phyloP scores from a whole-genome alignment of 2,113 vertebrate species.

The Eonycteris spelaea region DNA sequence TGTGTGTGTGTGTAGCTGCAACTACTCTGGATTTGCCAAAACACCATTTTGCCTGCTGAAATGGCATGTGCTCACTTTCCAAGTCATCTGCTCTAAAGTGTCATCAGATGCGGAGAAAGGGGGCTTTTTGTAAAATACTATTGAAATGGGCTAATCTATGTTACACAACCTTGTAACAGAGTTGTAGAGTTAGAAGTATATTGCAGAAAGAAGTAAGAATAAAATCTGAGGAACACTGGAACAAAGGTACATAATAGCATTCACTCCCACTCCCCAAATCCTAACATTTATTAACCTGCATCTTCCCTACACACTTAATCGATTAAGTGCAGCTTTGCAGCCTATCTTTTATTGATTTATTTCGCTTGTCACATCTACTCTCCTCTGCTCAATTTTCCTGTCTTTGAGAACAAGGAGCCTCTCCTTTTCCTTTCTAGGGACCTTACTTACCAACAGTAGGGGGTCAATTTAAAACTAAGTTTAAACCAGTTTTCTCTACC shows the following conservation, averaged over 20 bases:
- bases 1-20: not conserved
- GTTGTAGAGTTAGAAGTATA: not conserved
- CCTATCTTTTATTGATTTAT: not conserved
- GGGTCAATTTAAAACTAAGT: not conserved
- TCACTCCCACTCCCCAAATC: not conserved
- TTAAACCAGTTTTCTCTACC: not conserved
- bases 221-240: not conserved
- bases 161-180: not conserved
- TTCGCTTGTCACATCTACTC: not conserved
- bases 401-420: not conserved
- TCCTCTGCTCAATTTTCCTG: not conserved
- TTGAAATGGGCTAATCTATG: not conserved
- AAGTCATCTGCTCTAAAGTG: not conserved
- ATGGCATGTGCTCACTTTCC: not conserved
- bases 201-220: not conserved
- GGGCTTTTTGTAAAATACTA: not conserved
- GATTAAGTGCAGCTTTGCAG: not conserved
- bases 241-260: not conserved
- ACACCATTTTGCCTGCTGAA: not conserved
- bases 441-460: not conserved
- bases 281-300: not conserved
- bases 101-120: not conserved
- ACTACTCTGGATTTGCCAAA: not conserved
- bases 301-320: not conserved
- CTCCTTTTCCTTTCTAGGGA: not conserved